Percentiles rank a stretch among this genome's conserved stretches.
phyloP scores from a whole-genome alignment of 2,113 vertebrate genomes.

The Chloropsis cyanopogon region DNA sequence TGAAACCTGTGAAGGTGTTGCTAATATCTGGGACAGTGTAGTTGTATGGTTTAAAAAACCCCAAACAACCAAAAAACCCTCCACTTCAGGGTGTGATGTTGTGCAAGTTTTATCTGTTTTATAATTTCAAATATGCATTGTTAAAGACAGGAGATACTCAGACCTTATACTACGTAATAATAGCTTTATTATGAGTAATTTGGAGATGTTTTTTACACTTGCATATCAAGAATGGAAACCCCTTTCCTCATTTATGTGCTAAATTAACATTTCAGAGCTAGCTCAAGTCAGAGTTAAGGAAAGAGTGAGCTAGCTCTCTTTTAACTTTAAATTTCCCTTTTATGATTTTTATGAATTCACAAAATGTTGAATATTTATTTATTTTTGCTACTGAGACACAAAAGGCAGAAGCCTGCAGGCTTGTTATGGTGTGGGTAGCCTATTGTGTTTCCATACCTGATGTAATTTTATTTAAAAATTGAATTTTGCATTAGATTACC shows the following conservation, averaged over 20 bases:
- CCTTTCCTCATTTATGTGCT: not conserved
- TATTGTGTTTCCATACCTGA: slow-evolving; percentile 1
- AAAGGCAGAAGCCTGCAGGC: not conserved
- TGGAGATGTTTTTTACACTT: not conserved
- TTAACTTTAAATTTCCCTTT: not conserved
- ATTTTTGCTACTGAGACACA: not conserved
- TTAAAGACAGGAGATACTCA: not conserved
- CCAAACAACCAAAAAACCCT: rapidly evolving
- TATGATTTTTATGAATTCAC: not conserved
- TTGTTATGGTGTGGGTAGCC: not conserved
- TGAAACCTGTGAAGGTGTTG: not conserved
- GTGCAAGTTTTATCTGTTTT: not conserved
- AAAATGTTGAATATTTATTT: not conserved
- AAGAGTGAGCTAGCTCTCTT: not conserved
- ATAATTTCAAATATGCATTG: not conserved
- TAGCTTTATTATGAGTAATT: not conserved
- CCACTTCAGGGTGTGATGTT: not conserved
- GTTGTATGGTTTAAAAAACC: not conserved
- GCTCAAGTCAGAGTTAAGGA: not conserved
- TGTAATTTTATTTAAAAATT: not conserved
- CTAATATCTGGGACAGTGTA: not conserved
- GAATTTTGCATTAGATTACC: not conserved
- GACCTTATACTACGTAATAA: not conserved
- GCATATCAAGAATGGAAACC: not conserved
- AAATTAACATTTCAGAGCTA: not conserved